These are phyloP conservation scores for Entomobrya proxima DNA, from an alignment of 2,888 invertebrate genomes.

Conservation along the genomic window DNA sequence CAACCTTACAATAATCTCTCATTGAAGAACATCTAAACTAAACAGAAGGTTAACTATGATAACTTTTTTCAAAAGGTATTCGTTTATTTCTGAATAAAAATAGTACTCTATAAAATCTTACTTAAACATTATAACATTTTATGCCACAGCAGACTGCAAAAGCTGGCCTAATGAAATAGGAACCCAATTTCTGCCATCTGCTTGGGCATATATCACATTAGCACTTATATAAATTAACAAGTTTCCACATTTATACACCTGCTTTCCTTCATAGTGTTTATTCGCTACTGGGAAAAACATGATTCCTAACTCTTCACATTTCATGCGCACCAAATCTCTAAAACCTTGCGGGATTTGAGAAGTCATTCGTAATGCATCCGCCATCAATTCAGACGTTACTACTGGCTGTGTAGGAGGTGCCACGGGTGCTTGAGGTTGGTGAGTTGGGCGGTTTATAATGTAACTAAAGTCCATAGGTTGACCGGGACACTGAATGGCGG, in stretches of 20 bases:
- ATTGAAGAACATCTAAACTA: too few relatives aligned
- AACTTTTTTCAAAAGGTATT: too few relatives aligned
- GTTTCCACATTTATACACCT: slow-evolving; percentile 89
- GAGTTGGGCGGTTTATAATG: slow-evolving; percentile 76
- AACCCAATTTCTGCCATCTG: slow-evolving; percentile 69
- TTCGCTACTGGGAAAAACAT: slow-evolving; percentile 93
- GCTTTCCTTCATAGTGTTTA: slow-evolving; percentile 89
- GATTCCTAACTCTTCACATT: slow-evolving; percentile 91
- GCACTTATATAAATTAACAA: slow-evolving; percentile 89
- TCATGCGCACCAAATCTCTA: slow-evolving; percentile 88
- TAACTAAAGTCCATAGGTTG: slow-evolving; percentile 74
- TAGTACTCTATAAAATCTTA: background rate
- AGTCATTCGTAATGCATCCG: slow-evolving; percentile 81
- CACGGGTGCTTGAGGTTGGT: slow-evolving; percentile 79
- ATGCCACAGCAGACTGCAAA: slow-evolving; percentile 53
- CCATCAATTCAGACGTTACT: slow-evolving; percentile 78
- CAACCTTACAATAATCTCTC: too few relatives aligned
- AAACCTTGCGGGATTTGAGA: slow-evolving; percentile 84
- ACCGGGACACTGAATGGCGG: slow-evolving; percentile 81
- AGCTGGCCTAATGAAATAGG: slow-evolving; percentile 70
- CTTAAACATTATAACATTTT: background rate
- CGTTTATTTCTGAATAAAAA: background rate
- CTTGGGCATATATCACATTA: slow-evolving; percentile 85
- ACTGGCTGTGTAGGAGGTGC: slow-evolving; percentile 77
- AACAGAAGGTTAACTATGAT: too few relatives aligned